A percentile compares a stretch with the other conserved stretches of the same genome.
Conservation (phyloP, 1,140 invertebrate genomes). For the Anastrepha ludens region DNA sequence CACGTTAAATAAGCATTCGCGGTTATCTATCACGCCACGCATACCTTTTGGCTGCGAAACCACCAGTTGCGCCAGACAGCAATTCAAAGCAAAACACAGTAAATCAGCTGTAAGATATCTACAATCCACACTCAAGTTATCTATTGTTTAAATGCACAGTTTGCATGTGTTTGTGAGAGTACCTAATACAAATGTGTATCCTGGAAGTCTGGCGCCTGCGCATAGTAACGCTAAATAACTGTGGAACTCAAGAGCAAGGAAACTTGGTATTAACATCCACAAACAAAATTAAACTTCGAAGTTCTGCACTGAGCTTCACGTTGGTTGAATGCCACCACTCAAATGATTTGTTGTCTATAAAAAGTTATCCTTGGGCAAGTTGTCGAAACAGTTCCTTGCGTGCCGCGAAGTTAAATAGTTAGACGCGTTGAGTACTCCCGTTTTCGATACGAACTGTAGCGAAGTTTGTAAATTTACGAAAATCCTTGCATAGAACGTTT, state of each 20-base stretch:
- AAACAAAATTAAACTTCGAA: not conserved
- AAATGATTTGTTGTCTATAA: slow-evolving; percentile 11
- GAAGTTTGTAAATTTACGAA: not conserved
- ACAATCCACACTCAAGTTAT: not conserved
- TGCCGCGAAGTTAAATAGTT: slow-evolving; percentile 25
- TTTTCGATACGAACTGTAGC: not conserved
- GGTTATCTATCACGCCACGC: not conserved
- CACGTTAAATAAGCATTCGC: not conserved
- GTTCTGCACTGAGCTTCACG: not conserved
- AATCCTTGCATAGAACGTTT: not conserved
- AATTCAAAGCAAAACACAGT: not conserved
- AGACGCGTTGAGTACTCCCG: not conserved
- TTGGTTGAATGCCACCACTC: not conserved
- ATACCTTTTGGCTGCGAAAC: not conserved
- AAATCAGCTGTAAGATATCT: slow-evolving; percentile 1
- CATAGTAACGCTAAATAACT: not conserved
- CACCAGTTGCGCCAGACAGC: slow-evolving; percentile 1
- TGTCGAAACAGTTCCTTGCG: slow-evolving; percentile 36
- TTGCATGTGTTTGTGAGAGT: not conserved
- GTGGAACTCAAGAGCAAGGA: not conserved
- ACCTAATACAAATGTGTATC: not conserved
- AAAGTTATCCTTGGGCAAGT: slow-evolving; percentile 17
- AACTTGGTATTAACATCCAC: slow-evolving; percentile 22
- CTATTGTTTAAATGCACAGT: not conserved
- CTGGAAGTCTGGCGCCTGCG: slow-evolving; percentile 24